Evolutionary conservation across 2,113 vertebrate genomes (phyloP).

Genomic region (Prionailurus bengalensis): DNA sequence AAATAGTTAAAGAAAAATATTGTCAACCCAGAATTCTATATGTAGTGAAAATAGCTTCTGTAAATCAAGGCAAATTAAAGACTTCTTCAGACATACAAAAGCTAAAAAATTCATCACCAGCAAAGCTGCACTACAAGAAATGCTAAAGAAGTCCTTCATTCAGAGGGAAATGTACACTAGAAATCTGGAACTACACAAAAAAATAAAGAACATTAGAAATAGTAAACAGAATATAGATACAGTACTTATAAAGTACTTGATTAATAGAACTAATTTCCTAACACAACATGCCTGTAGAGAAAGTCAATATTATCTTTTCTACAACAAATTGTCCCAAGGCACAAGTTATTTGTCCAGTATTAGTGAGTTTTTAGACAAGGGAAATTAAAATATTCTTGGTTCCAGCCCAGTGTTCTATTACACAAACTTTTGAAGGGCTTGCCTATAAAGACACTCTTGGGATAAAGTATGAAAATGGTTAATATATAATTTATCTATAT

Average conservation of each 20-base stretch:
- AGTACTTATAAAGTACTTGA: background rate
- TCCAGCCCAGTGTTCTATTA: background rate
- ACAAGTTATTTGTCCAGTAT: slow-evolving; percentile 10
- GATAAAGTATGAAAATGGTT: background rate
- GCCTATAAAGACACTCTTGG: background rate
- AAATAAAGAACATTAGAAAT: background rate
- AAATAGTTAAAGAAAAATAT: background rate
- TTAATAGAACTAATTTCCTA: slow-evolving; percentile 44
- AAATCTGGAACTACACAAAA: slow-evolving; percentile 34
- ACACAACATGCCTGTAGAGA: background rate
- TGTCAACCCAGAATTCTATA: slow-evolving; percentile 32
- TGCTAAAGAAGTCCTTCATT: background rate
- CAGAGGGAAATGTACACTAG: slow-evolving; percentile 23
- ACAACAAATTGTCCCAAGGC: slow-evolving; percentile 15
- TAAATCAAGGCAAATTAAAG: slow-evolving; percentile 56
- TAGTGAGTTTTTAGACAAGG: background rate
- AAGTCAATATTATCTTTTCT: background rate
- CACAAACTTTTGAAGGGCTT: slow-evolving; percentile 3
- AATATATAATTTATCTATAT: slow-evolving; percentile 56
- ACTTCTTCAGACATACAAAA: slow-evolving; percentile 42
- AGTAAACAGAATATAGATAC: background rate
- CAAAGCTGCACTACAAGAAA: background rate
- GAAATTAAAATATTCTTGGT: slow-evolving; percentile 38
- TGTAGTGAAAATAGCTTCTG: slow-evolving; percentile 8
- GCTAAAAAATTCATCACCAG: slow-evolving; percentile 21